A percentile compares a stretch with the other conserved stretches of the same genome.
These are phyloP conservation scores for Drosophila repleta DNA, from an alignment of 1,140 invertebrate species.

Conservation along the genomic window DNA sequence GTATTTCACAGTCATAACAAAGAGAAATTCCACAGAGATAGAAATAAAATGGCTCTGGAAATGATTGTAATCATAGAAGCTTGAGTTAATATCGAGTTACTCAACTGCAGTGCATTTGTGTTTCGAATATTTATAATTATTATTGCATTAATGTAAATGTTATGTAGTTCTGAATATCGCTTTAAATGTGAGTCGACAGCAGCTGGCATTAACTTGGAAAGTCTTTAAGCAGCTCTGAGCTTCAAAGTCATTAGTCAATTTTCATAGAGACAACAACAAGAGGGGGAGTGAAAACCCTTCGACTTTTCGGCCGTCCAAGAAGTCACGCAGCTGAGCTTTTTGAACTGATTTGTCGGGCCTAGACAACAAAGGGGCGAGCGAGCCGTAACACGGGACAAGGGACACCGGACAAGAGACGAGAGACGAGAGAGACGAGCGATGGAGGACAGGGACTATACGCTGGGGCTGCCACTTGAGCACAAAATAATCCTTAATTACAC, in stretches of 20 bases:
- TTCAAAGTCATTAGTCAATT: slow-evolving; percentile 74
- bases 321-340: slow-evolving; percentile 72
- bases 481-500: slow-evolving; percentile 82
- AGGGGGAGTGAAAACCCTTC: slow-evolving; percentile 14
- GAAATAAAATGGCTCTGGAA: no score
- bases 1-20: no score
- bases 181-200: slow-evolving; percentile 27
- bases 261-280: slow-evolving; percentile 61
- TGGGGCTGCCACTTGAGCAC: slow-evolving; percentile 69
- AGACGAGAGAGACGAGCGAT: neutral
- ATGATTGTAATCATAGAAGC: no score
- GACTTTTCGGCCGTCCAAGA: slow-evolving; percentile 12
- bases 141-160: neutral
- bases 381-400: slow-evolving; percentile 8
- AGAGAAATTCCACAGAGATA: no score
- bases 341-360: slow-evolving; percentile 74
- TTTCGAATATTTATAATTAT: neutral
- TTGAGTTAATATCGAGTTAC: no score
- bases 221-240: slow-evolving; percentile 43
- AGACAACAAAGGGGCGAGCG: slow-evolving; percentile 54
- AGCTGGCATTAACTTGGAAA: slow-evolving; percentile 28
- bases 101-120: neutral
- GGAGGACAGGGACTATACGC: no score
- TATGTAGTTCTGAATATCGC: neutral
- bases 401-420: neutral